A percentile compares a stretch with the other conserved stretches of the same genome.
Conservation (phyloP, 2,113 vertebrate species). For the Lamprotornis superbus region DNA sequence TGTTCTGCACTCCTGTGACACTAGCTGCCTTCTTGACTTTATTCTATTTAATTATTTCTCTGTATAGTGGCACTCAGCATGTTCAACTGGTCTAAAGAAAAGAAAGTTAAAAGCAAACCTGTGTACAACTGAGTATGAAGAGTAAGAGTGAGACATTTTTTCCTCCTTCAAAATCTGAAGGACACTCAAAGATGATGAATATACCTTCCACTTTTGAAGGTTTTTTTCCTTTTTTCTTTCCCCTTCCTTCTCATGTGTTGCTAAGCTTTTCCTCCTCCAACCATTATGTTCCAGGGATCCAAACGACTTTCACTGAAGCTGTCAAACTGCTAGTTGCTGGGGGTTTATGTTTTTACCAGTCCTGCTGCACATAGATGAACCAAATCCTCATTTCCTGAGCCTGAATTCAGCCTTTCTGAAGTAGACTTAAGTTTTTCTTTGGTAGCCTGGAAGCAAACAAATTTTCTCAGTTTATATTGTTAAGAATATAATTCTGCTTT, state of each 20-base stretch:
- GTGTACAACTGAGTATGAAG: neutral
- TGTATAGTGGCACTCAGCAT: neutral
- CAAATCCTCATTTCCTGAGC: neutral
- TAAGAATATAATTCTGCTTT: neutral
- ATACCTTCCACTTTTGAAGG: neutral
- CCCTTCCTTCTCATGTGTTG: rapidly evolving
- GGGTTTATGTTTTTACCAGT: neutral
- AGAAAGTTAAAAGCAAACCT: neutral
- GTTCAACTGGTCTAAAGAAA: neutral
- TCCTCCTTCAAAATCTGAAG: neutral
- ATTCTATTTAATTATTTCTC: neutral
- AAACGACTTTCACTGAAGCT: neutral
- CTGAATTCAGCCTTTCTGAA: neutral
- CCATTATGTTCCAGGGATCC: neutral
- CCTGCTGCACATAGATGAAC: neutral
- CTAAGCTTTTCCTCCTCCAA: neutral
- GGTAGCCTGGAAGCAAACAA: neutral
- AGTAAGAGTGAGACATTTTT: neutral
- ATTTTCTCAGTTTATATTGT: neutral
- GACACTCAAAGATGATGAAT: neutral
- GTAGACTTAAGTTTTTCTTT: neutral
- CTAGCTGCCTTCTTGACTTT: neutral
- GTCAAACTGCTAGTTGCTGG: neutral
- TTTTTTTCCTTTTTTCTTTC: neutral
- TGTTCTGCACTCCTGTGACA: neutral